phyloP scores from a whole-genome alignment of 2,113 vertebrate genomes.

The Platysternon megacephalum region DNA sequence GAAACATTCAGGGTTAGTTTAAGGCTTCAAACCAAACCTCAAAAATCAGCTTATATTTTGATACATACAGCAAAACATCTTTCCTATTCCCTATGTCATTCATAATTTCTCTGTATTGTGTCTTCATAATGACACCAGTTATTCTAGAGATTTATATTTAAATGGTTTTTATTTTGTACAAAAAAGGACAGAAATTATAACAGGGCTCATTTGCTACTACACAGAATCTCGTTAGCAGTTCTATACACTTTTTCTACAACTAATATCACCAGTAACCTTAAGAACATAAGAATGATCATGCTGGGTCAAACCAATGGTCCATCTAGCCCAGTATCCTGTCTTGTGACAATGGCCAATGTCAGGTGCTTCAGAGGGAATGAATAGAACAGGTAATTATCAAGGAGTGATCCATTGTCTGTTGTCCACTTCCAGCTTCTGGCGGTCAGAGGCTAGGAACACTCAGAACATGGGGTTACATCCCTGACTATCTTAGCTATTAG shows the following conservation, averaged over 20 bases:
- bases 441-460: neutral
- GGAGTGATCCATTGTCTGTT: neutral
- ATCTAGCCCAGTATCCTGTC: neutral
- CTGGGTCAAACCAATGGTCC: neutral
- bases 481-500: neutral
- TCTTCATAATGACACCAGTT: neutral
- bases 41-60: neutral
- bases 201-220: neutral
- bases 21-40: neutral
- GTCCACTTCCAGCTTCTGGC: neutral
- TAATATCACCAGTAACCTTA: neutral
- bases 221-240: neutral
- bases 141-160: neutral
- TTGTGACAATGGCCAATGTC: neutral
- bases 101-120: neutral
- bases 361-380: neutral
- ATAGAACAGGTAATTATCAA: neutral
- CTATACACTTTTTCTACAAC: neutral
- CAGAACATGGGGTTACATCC: neutral
- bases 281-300: neutral
- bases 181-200: neutral
- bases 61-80: fast-evolving
- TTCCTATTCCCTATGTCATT: neutral
- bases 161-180: neutral
- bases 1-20: neutral